Conservation (phyloP, 2,888 invertebrate genomes). For the Ormyrus pomaceus region DNA sequence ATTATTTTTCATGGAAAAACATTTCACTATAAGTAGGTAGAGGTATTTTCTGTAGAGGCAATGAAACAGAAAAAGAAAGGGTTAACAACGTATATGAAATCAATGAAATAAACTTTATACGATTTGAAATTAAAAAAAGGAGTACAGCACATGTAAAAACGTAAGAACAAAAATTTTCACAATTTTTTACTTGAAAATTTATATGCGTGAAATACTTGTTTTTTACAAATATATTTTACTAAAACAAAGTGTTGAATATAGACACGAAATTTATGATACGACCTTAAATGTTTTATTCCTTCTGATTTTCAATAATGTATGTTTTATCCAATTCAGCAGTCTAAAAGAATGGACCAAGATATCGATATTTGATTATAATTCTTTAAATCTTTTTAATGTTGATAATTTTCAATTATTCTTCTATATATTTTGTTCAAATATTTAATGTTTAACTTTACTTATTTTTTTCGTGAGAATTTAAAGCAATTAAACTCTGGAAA, state of each 20-base stretch:
- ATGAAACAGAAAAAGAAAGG: conserved; percentile 17
- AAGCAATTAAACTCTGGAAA: conserved; percentile 3
- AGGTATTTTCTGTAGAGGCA: conserved; percentile 41
- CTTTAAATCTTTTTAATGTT: not conserved
- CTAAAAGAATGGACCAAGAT: conserved; percentile 41
- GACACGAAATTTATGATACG: not conserved
- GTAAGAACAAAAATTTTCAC: conserved; percentile 1
- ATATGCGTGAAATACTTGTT: conserved; percentile 23
- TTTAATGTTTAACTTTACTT: not conserved
- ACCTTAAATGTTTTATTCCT: conserved; percentile 31
- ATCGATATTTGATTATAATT: conserved; percentile 33
- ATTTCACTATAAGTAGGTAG: conserved; percentile 44
- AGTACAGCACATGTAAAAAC: not conserved
- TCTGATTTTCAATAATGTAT: conserved; percentile 25
- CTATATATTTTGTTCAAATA: not conserved
- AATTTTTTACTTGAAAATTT: conserved; percentile 43
- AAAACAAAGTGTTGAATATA: not conserved
- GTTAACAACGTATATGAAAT: conserved; percentile 12
- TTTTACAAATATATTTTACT: conserved; percentile 14
- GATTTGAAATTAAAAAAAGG: conserved; percentile 14
- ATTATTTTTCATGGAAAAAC: conserved; percentile 47
- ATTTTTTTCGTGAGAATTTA: not conserved
- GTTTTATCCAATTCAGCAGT: conserved; percentile 34
- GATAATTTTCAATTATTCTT: conserved; percentile 9
- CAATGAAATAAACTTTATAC: conserved; percentile 2